Evolutionary conservation across 2,113 vertebrate genomes (phyloP).

Genomic region (Entelurus aequoreus): DNA sequence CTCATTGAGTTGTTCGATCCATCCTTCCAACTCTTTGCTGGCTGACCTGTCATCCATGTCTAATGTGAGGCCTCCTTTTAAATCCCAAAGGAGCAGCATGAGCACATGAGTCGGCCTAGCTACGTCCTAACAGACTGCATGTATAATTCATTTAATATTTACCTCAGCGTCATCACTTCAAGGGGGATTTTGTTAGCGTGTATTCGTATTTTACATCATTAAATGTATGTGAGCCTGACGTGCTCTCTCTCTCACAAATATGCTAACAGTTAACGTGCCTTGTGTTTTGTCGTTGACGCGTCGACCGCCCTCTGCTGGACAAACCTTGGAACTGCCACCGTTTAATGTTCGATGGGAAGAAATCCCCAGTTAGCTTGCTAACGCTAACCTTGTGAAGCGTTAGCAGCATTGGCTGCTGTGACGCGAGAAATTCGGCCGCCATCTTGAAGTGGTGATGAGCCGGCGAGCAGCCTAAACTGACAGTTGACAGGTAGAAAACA

Average conservation of each 20-base stretch:
- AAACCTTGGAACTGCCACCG: not conserved
- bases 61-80: constrained; percentile 22
- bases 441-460: no score
- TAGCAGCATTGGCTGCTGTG: no score
- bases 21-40: constrained; percentile 93
- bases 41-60: constrained; percentile 91
- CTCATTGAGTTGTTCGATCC: constrained; percentile 94
- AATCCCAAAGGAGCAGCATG: constrained; percentile 15
- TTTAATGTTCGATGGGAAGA: no score
- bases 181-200: not conserved
- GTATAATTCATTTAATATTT: not conserved
- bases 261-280: no score
- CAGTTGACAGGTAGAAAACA: no score
- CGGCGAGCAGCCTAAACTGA: no score
- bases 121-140: constrained; percentile 13
- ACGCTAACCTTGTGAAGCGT: no score
- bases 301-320: constrained; percentile 1
- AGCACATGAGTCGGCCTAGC: constrained; percentile 11
- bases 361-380: no score
- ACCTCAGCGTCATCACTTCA: not conserved
- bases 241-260: constrained; percentile 22
- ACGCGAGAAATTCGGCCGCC: no score
- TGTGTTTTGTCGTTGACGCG: not conserved
- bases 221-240: not conserved
- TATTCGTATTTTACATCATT: not conserved